A percentile compares a stretch with the other conserved stretches of the same genome.
Evolutionary conservation across 2,113 vertebrate genomes (phyloP).

Genomic region (Lathamus discolor): DNA sequence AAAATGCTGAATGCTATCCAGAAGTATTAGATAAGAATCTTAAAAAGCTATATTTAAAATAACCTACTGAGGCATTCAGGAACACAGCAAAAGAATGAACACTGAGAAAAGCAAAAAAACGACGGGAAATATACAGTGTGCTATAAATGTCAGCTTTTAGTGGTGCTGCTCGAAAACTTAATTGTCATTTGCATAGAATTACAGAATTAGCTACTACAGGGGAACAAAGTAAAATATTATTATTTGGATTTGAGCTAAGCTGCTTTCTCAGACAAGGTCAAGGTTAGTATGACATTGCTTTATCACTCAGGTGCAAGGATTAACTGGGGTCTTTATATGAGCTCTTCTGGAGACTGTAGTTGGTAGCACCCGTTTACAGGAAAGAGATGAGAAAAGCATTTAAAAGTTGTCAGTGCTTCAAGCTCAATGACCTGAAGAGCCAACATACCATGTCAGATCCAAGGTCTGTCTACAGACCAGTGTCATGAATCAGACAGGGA

Average conservation of each 20-base stretch:
- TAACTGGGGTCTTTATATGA: background rate
- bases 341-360: background rate
- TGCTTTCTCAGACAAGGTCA: background rate
- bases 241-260: slow-evolving; percentile 31
- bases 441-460: background rate
- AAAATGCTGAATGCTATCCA: slow-evolving; percentile 27
- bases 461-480: background rate
- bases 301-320: background rate
- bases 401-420: background rate
- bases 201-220: background rate
- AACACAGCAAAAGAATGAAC: slow-evolving; percentile 9
- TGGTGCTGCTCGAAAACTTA: background rate
- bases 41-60: slow-evolving; percentile 35
- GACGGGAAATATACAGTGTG: background rate
- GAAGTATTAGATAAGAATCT: slow-evolving; percentile 38
- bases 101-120: background rate
- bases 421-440: background rate
- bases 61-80: background rate
- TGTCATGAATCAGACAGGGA: background rate
- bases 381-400: background rate
- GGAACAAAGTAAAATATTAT: slow-evolving; percentile 2
- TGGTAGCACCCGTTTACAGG: background rate
- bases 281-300: background rate
- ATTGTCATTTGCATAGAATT: slow-evolving; percentile 15
- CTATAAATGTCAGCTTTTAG: background rate